These are phyloP conservation scores for Tetragonula clypearis DNA, from an alignment of 1,140 invertebrate genomes.

Conservation along the genomic window DNA sequence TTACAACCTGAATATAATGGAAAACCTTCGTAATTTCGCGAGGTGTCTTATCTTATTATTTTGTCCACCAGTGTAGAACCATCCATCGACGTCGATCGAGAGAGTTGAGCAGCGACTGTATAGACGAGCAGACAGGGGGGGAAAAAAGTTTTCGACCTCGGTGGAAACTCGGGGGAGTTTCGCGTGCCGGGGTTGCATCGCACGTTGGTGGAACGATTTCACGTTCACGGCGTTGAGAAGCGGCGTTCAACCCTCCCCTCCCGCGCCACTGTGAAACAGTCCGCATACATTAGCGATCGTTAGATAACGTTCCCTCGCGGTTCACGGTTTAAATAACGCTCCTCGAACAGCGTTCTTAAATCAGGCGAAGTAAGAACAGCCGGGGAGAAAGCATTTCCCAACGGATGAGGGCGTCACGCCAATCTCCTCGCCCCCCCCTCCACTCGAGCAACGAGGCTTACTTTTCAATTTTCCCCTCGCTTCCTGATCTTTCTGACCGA, in stretches of 20 bases:
- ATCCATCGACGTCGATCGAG: neutral
- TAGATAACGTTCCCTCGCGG: slow-evolving; percentile 30
- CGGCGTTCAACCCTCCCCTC: neutral
- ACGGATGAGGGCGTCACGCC: neutral
- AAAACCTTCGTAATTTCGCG: no score
- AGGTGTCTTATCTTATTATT: no score
- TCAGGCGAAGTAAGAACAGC: slow-evolving; percentile 37
- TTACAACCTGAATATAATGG: no score
- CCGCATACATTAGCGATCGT: slow-evolving; percentile 26
- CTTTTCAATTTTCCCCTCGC: neutral
- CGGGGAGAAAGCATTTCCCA: neutral
- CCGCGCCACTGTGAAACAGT: neutral
- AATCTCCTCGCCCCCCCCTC: neutral
- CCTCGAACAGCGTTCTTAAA: slow-evolving; percentile 25
- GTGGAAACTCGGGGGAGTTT: slow-evolving; percentile 15
- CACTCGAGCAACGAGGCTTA: neutral
- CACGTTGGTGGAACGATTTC: slow-evolving; percentile 1
- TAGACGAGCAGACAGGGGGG: neutral
- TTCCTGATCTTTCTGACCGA: neutral
- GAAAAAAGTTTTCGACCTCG: slow-evolving; percentile 45
- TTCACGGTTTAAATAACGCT: slow-evolving; percentile 40
- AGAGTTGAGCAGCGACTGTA: neutral
- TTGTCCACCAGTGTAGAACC: no score
- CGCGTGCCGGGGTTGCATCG: slow-evolving; percentile 53
- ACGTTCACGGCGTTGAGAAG: slow-evolving; percentile 42